phyloP scores from a whole-genome alignment of 2,797 vertebrate genomes.

The Setipinna tenuifilis region DNA sequence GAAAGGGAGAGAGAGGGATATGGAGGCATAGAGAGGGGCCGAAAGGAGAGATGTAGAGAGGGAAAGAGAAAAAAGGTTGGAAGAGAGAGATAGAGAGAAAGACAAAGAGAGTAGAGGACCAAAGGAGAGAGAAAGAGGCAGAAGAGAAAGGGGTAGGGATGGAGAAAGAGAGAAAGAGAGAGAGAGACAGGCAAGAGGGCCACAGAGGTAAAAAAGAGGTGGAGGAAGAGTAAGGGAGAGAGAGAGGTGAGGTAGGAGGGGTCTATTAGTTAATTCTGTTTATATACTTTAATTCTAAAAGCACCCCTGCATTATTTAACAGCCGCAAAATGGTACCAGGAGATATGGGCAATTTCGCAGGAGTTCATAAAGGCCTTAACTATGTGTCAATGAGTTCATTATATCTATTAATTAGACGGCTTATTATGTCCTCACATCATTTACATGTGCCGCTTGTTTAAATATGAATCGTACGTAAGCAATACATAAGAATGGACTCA shows the following conservation, averaged over 20 bases:
- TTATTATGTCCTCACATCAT: background rate
- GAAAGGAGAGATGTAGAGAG: no score
- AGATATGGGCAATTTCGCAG: constrained; percentile 11
- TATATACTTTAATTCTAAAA: constrained; percentile 1
- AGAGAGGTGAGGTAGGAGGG: background rate
- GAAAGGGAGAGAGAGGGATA: background rate
- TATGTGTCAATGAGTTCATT: background rate
- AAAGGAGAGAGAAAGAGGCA: no score
- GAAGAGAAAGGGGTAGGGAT: no score
- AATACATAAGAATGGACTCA: background rate
- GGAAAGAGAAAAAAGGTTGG: no score
- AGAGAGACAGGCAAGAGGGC: no score
- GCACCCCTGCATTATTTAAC: background rate
- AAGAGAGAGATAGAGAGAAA: no score
- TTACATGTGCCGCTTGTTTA: background rate
- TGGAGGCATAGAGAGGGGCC: constrained; percentile 31
- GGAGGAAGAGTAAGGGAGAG: no score
- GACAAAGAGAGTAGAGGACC: no score
- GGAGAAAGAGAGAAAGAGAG: no score
- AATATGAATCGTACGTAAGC: background rate
- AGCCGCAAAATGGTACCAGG: constrained; percentile 8
- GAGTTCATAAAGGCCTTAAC: constrained; percentile 9
- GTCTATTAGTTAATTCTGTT: background rate
- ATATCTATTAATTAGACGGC: constrained; percentile 1
- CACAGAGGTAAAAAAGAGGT: no score